Evolutionary conservation across 2,113 vertebrate species (phyloP).

Genomic region (Acanthisitta chloris): DNA sequence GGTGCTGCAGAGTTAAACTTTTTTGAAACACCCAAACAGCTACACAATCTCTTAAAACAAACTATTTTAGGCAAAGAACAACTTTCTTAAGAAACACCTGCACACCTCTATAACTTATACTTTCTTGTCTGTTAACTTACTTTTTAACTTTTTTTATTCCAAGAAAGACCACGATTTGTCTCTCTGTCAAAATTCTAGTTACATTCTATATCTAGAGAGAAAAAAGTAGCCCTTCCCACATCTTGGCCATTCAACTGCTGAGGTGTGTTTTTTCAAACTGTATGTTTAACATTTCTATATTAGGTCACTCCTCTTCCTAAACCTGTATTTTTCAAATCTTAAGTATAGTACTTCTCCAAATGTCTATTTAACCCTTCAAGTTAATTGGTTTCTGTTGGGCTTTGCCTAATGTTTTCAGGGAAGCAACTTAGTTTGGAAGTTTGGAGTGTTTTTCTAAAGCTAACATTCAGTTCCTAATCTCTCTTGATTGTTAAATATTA

Average conservation of each 20-base stretch:
- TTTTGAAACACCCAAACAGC: background rate
- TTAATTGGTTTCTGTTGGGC: conserved; percentile 54
- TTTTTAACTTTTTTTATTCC: background rate
- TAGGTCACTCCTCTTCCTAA: conserved; percentile 18
- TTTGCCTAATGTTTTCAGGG: conserved; percentile 6
- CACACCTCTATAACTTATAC: background rate
- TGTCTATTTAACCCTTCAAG: conserved; percentile 27
- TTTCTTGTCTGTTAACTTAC: background rate
- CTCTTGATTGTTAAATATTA: conserved; percentile 55
- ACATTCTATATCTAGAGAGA: background rate
- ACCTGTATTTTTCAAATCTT: conserved; percentile 20
- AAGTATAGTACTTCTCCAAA: conserved; percentile 36
- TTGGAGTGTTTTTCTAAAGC: conserved; percentile 38
- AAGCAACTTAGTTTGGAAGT: conserved; percentile 21
- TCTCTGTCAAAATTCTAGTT: background rate
- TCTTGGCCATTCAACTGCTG: background rate
- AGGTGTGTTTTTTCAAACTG: background rate
- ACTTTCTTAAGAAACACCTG: background rate
- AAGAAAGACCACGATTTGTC: background rate
- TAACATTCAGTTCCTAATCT: conserved; percentile 44
- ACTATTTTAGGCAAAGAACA: background rate
- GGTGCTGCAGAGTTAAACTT: background rate
- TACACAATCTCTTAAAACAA: background rate
- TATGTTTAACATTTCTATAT: conserved; percentile 32
- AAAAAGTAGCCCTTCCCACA: background rate